phyloP scores from a whole-genome alignment of 2,113 vertebrate species.

The Malaclemys terrapin region DNA sequence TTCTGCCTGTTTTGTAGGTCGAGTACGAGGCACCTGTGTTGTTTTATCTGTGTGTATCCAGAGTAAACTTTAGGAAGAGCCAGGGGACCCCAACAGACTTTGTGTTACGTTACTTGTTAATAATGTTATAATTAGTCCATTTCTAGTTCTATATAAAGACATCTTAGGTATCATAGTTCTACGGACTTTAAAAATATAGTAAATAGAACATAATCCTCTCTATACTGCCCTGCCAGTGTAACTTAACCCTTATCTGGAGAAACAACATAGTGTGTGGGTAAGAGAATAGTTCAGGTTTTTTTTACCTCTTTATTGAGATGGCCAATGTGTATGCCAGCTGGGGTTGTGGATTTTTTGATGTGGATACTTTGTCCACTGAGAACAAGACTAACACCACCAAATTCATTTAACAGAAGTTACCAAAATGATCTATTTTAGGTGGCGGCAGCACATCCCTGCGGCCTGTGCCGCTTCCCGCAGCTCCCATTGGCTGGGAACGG shows the following conservation, averaged over 20 bases:
- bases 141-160: background rate
- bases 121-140: background rate
- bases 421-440: background rate
- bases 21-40: background rate
- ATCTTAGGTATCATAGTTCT: background rate
- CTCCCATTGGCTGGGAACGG: no score
- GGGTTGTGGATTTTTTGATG: background rate
- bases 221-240: background rate
- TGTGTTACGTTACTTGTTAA: background rate
- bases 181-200: background rate
- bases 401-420: background rate
- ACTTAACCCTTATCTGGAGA: background rate
- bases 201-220: background rate
- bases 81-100: background rate
- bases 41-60: background rate
- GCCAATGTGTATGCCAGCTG: background rate
- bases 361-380: background rate
- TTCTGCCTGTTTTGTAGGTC: background rate
- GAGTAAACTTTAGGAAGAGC: background rate
- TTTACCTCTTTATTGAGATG: background rate
- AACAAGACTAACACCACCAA: background rate
- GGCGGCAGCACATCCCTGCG: no score
- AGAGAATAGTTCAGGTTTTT: background rate
- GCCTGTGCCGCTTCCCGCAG: no score
- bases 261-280: background rate